Evolutionary conservation across 2,113 vertebrate genomes (phyloP), one percentile per base, ranked within the genome.

Genomic region (Motacilla tschutschensis): DNA sequence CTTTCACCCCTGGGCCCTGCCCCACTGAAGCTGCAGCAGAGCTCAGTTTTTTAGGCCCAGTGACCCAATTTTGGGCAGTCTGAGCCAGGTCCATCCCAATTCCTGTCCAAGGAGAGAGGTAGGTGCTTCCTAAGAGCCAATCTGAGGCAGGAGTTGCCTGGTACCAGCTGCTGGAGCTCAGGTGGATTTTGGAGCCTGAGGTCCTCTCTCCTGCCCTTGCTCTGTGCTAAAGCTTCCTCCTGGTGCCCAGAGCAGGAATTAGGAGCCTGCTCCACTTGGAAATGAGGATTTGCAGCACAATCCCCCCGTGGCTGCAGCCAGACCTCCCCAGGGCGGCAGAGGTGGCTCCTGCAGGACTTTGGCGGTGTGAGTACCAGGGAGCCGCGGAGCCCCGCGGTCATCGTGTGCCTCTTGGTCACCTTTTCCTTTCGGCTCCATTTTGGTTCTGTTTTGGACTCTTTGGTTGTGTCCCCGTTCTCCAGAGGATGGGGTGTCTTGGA

Each of bases 401-500:
- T 31, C 12, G 1, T 17, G 58, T 55, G 76, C 73, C 84, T 72
- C 79, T 41, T 16, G 58, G 46, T 87, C 89, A 79, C 79, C 63
- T 84, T 75, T 57, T 73, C 28, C 46, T 92, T 74, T 46, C 25
- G 55, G 44, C 18, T 24, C 16, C 19, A 5, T 80, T 81, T 67
- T 55, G 59, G 55, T 58, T 88, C 83, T 0, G 0, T 57, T 90
- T 36, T 87, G 79, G 65, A 22, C 54, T 90, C 60, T 78, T 17
- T 70, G 69, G 65, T 55, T 58, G 62, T 88, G 70, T 93, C 79
- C 90, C 44, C 33, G 31, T 87, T 63, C 25, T 73, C 88, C 72
- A 53, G 60, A 91, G 87, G 92, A 50, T 35, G 81, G 1, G 51
- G 78, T 89, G 89, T 82, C 73, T 46, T 92, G 41, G 62, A 88